Conservation (phyloP, 1,140 invertebrate genomes). For the Pseudomyrmex dendroicus region DNA sequence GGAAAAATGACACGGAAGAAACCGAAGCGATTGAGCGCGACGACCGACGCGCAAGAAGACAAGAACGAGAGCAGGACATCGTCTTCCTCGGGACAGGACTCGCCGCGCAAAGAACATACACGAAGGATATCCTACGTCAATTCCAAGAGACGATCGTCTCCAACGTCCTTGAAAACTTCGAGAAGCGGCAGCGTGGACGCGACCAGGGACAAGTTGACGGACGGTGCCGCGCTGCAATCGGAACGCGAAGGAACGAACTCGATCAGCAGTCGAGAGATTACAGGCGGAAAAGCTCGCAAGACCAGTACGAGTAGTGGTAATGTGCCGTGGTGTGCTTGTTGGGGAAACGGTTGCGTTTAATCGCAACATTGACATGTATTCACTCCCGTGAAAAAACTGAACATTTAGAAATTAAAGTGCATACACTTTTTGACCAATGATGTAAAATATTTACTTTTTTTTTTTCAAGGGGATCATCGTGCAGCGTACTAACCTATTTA, state of each 20-base stretch:
- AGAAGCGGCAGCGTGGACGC: slow-evolving; percentile 79
- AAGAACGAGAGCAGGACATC: slow-evolving; percentile 81
- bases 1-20: slow-evolving; percentile 50
- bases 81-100: slow-evolving; percentile 83
- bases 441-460: not conserved
- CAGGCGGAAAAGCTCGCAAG: slow-evolving; percentile 86
- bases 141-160: slow-evolving; percentile 78
- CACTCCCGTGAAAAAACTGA: not conserved
- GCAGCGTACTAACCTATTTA: not conserved
- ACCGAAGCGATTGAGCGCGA: slow-evolving; percentile 39
- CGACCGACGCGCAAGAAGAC: slow-evolving; percentile 68
- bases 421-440: not conserved
- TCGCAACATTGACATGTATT: slow-evolving; percentile 6
- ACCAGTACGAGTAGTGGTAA: slow-evolving; percentile 88
- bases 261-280: slow-evolving; percentile 87
- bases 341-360: slow-evolving; percentile 93
- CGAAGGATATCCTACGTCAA: slow-evolving; percentile 78
- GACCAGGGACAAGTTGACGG: slow-evolving; percentile 64
- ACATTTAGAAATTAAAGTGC: not conserved
- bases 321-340: slow-evolving; percentile 95
- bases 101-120: slow-evolving; percentile 78
- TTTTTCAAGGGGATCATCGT: not conserved
- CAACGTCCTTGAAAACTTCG: slow-evolving; percentile 74
- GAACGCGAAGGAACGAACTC: slow-evolving; percentile 90
- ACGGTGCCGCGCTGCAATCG: slow-evolving; percentile 83